Evolutionary conservation across 2,113 vertebrate genomes (phyloP).

Genomic region (Panthera leo): DNA sequence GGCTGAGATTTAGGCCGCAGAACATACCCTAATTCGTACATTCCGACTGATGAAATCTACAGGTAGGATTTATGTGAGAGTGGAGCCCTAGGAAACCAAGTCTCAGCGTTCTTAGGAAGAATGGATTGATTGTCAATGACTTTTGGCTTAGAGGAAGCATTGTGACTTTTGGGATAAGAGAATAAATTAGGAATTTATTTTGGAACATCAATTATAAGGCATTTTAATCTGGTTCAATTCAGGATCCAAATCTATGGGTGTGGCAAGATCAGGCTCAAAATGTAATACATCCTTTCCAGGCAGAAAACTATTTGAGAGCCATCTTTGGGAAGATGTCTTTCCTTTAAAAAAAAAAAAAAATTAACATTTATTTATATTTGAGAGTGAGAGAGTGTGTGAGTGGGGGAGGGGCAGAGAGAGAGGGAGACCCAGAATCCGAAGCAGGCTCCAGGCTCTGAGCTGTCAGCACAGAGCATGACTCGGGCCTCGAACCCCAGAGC

Average conservation of each 20-base stretch:
- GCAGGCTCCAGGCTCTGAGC: no score
- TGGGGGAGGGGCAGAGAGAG: no score
- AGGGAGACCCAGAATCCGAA: no score
- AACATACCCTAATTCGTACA: not conserved
- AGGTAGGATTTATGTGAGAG: not conserved
- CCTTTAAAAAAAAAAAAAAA: not conserved
- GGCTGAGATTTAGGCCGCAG: not conserved
- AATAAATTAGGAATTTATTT: not conserved
- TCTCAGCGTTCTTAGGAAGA: not conserved
- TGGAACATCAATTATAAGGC: not conserved
- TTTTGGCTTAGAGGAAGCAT: not conserved
- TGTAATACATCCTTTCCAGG: not conserved
- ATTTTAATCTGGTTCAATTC: constrained; percentile 20
- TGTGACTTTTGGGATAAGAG: constrained; percentile 8
- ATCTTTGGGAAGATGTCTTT: not conserved
- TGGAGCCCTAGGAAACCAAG: not conserved
- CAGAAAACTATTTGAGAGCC: not conserved
- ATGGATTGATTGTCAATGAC: not conserved
- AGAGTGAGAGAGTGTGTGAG: no score
- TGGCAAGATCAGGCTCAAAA: not conserved
- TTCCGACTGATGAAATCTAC: not conserved
- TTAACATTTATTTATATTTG: no score
- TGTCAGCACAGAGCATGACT: no score
- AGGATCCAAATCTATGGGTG: not conserved
- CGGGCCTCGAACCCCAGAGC: no score